Evolutionary conservation across 2,113 vertebrate species (phyloP).

Genomic region (Zapornia atra): DNA sequence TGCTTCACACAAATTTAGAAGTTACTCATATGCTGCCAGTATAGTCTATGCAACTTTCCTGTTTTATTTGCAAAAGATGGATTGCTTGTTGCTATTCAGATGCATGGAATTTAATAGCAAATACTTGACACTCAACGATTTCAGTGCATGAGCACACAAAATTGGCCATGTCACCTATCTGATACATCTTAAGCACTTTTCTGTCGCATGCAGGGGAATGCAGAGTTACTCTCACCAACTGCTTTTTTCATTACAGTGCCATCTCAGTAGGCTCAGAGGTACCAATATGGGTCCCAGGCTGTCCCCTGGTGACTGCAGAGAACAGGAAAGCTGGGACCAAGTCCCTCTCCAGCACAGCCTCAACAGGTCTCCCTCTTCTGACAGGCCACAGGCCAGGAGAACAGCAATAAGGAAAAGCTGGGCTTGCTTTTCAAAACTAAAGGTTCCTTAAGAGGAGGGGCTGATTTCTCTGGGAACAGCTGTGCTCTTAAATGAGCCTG

Average conservation of each 20-base stretch:
- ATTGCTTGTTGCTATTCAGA: not conserved
- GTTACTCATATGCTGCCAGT: not conserved
- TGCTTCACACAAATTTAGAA: conserved; percentile 1
- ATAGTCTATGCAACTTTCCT: not conserved
- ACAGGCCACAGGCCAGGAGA: not conserved
- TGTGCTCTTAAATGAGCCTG: not conserved
- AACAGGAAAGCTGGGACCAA: not conserved
- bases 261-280: not conserved
- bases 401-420: not conserved
- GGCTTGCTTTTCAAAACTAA: not conserved
- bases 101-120: not conserved
- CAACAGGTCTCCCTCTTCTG: not conserved
- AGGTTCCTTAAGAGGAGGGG: not conserved
- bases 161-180: not conserved
- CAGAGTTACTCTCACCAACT: not conserved
- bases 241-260: not conserved
- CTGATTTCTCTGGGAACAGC: not conserved
- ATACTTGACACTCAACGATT: not conserved
- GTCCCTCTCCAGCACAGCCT: not conserved
- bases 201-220: not conserved
- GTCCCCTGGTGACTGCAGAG: not conserved
- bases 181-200: not conserved
- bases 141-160: not conserved
- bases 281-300: not conserved
- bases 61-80: not conserved